These are phyloP conservation scores for Pseudomyrmex pallidus DNA, from an alignment of 1,140 invertebrate genomes.

Conservation along the genomic window DNA sequence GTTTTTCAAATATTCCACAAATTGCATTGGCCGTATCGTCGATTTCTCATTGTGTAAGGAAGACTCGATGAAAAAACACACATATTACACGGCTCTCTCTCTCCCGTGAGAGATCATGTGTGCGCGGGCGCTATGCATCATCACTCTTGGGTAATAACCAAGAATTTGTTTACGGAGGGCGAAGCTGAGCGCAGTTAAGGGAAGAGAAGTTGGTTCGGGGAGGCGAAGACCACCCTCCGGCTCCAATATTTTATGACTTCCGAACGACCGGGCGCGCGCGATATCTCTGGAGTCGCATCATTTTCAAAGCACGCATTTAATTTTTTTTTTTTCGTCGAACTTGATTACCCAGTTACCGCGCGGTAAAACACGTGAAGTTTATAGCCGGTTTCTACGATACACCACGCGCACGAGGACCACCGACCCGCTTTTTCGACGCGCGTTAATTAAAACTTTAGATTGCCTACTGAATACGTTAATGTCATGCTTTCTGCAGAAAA, in stretches of 20 bases:
- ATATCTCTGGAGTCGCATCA: conserved; percentile 6
- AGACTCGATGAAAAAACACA: neutral
- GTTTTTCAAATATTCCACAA: neutral
- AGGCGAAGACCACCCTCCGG: neutral
- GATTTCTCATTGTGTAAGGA: neutral
- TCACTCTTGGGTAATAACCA: conserved; percentile 33
- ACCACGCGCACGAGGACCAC: conserved; percentile 33
- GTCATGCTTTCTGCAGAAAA: conserved; percentile 37
- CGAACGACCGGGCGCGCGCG: neutral
- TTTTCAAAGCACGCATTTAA: conserved; percentile 20
- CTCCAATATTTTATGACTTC: conserved; percentile 44
- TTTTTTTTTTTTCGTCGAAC: conserved; percentile 46
- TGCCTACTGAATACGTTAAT: conserved; percentile 60
- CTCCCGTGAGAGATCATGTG: neutral
- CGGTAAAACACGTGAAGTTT: conserved; percentile 45
- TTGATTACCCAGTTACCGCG: conserved; percentile 37
- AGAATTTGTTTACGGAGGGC: conserved; percentile 32
- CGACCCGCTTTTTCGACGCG: conserved; percentile 38
- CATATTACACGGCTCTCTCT: neutral
- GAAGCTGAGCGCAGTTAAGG: neutral
- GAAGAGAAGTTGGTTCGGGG: neutral
- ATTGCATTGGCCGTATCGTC: neutral
- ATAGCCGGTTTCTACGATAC: conserved; percentile 38
- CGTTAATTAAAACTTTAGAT: conserved; percentile 59
- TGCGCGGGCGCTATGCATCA: conserved; percentile 1